These are phyloP conservation scores for Cataglyphis albicans DNA, from an alignment of 2,888 invertebrate species.

Conservation along the genomic window DNA sequence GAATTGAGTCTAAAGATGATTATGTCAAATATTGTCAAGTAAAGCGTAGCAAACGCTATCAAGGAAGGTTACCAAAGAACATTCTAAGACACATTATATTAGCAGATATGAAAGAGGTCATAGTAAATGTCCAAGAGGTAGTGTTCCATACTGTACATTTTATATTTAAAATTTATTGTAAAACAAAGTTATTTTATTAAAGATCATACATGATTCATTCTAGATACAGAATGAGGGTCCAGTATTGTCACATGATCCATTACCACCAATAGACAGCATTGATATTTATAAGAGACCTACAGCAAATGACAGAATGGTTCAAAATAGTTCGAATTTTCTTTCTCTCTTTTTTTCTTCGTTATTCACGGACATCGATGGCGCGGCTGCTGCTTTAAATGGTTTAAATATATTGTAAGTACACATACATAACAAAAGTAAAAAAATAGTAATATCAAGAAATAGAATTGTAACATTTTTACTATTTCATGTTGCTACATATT, in stretches of 20 bases:
- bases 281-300: constrained; percentile 89
- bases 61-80: constrained; percentile 89
- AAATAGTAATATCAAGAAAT: neutral
- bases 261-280: constrained; percentile 92
- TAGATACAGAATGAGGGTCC: constrained; percentile 87
- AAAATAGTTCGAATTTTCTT: constrained; percentile 81
- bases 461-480: constrained; percentile 50
- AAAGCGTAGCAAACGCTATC: constrained; percentile 89
- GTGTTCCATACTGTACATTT: constrained; percentile 43
- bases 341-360: constrained; percentile 89
- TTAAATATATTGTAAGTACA: constrained; percentile 74
- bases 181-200: constrained; percentile 16
- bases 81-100: constrained; percentile 90
- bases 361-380: constrained; percentile 88
- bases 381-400: constrained; percentile 67
- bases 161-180: neutral
- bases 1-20: constrained; percentile 89
- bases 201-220: constrained; percentile 78
- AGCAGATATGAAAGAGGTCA: constrained; percentile 91
- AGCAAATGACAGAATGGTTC: constrained; percentile 71
- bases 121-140: constrained; percentile 88
- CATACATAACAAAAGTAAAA: neutral
- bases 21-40: constrained; percentile 88
- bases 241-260: constrained; percentile 92
- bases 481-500: constrained; percentile 15